Evolutionary conservation across 2,797 vertebrate species (phyloP).

Genomic region (Salarias fasciatus): DNA sequence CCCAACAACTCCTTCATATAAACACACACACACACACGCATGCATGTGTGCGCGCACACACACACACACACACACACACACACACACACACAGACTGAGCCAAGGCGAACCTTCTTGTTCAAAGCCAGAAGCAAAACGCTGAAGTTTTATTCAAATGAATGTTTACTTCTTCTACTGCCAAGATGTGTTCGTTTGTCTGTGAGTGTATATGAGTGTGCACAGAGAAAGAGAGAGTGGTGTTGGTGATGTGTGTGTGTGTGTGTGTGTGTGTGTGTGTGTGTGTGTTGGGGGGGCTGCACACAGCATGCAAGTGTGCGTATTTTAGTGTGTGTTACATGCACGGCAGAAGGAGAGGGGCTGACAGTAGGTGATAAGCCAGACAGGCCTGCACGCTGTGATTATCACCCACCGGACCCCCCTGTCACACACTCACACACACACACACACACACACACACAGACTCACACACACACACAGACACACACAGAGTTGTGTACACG

Average conservation of each 20-base stretch:
- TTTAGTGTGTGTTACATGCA: slow-evolving; percentile 85
- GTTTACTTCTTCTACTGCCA: slow-evolving; percentile 99
- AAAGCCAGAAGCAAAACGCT: slow-evolving; percentile 92
- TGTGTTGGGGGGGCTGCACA: slow-evolving; percentile 47
- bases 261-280: slow-evolving; percentile 43
- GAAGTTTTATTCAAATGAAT: slow-evolving; percentile 98
- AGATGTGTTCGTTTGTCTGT: slow-evolving; percentile 75
- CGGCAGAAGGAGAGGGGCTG: slow-evolving; percentile 98
- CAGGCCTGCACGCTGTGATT: slow-evolving; percentile 97
- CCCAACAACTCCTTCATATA: slow-evolving; percentile 40
- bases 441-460: slow-evolving; percentile 36
- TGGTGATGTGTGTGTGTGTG: slow-evolving; percentile 72
- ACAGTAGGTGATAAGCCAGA: slow-evolving; percentile 99
- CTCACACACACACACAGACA: slow-evolving; percentile 35
- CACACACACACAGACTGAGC: slow-evolving; percentile 35
- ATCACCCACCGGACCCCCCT: slow-evolving; percentile 93
- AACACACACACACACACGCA: slow-evolving; percentile 31
- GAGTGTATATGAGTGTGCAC: slow-evolving; percentile 39
- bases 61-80: no score
- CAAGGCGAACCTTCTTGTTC: slow-evolving; percentile 87
- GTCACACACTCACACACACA: slow-evolving; percentile 61
- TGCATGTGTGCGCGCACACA: not conserved
- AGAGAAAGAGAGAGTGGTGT: slow-evolving; percentile 26
- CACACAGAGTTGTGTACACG: slow-evolving; percentile 59
- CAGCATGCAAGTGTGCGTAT: slow-evolving; percentile 56